These are phyloP conservation scores for Phania funesta DNA, from an alignment of 2,888 invertebrate species.

Conservation along the genomic window DNA sequence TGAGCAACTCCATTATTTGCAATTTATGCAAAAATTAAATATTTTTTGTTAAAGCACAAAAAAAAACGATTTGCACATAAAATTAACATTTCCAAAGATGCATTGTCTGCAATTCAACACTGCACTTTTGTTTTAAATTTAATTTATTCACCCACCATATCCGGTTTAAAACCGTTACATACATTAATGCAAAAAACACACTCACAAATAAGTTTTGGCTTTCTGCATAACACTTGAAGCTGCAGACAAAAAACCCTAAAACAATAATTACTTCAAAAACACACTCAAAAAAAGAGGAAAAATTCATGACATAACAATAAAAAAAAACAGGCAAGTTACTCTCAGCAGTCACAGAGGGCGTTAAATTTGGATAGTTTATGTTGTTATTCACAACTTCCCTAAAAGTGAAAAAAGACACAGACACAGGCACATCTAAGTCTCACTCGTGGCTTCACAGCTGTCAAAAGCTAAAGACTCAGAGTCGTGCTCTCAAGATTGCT, in stretches of 20 bases:
- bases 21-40: no score
- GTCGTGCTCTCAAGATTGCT: conserved; percentile 33
- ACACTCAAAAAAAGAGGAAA: conserved; percentile 37
- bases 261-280: conserved; percentile 59
- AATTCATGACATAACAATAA: conserved; percentile 43
- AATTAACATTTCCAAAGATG: no score
- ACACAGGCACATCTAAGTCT: not conserved
- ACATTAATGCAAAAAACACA: not conserved
- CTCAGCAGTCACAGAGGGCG: conserved; percentile 58
- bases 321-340: conserved; percentile 13
- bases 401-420: not conserved
- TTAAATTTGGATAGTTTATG: conserved; percentile 21
- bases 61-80: no score
- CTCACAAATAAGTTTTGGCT: conserved; percentile 1
- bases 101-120: conserved; percentile 61
- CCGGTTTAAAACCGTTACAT: conserved; percentile 57
- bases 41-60: no score
- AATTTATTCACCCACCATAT: conserved; percentile 44
- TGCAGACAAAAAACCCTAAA: conserved; percentile 31
- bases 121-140: conserved; percentile 47
- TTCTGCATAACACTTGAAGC: conserved; percentile 60
- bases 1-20: no score
- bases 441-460: conserved; percentile 33
- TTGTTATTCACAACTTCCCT: conserved; percentile 50
- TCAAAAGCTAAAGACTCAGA: conserved; percentile 32